These are phyloP conservation scores for Cyprinodon variegatus DNA, from an alignment of 2,113 vertebrate species.

Conservation along the genomic window DNA sequence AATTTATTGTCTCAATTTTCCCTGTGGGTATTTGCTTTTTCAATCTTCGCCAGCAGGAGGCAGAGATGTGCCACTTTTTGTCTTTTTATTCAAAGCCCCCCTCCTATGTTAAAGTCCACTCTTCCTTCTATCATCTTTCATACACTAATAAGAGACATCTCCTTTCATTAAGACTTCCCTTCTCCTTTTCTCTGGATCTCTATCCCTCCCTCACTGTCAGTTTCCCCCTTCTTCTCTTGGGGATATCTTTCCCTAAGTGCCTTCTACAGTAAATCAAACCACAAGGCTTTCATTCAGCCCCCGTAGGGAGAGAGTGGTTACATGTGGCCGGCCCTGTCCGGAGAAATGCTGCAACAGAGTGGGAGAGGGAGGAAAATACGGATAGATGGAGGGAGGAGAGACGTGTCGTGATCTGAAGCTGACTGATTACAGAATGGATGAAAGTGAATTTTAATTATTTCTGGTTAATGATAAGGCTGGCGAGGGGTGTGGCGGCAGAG, in stretches of 20 bases:
- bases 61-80: conserved; percentile 36
- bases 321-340: conserved; percentile 32
- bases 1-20: background rate
- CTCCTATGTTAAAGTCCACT: conserved; percentile 18
- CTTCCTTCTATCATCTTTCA: conserved; percentile 45
- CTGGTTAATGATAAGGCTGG: background rate
- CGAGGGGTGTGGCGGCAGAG: conserved; percentile 10
- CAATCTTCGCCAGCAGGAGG: conserved; percentile 56
- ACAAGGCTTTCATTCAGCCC: conserved; percentile 71
- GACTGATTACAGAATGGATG: conserved; percentile 23
- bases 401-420: conserved; percentile 15
- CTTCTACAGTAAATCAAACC: conserved; percentile 79
- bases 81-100: background rate
- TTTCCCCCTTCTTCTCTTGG: conserved; percentile 51
- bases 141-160: conserved; percentile 48
- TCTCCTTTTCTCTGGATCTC: conserved; percentile 12
- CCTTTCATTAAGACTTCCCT: conserved; percentile 32
- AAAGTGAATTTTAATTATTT: conserved; percentile 29
- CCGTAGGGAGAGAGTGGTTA: conserved; percentile 61
- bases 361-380: conserved; percentile 6
- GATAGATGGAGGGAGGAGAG: conserved; percentile 9
- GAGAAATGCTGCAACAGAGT: conserved; percentile 43
- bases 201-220: conserved; percentile 3
- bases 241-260: conserved; percentile 73
- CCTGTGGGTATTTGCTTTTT: background rate